Conservation (phyloP, 2,113 vertebrate species). For the Asarcornis scutulata region DNA sequence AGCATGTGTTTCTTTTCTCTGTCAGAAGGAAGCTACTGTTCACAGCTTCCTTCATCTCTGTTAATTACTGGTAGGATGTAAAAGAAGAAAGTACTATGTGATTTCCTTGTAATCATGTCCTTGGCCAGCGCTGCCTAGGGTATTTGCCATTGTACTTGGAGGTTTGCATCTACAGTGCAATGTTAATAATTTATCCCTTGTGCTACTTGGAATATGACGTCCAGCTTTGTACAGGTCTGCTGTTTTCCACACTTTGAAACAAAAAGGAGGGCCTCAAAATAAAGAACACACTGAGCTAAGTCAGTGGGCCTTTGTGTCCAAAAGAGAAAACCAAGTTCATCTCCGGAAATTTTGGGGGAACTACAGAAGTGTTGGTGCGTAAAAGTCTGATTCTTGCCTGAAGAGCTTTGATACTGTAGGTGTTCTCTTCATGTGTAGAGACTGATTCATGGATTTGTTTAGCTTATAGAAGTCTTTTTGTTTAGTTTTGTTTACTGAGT, state of each 20-base stretch:
- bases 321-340: background rate
- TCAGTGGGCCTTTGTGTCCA: background rate
- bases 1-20: background rate
- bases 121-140: background rate
- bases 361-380: background rate
- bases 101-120: background rate
- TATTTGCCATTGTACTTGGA: background rate
- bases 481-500: background rate
- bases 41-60: background rate
- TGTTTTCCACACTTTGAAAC: background rate
- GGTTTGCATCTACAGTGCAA: background rate
- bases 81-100: background rate
- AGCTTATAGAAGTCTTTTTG: background rate
- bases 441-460: background rate
- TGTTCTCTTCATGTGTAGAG: background rate
- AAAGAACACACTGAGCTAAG: background rate
- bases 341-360: background rate
- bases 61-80: slow-evolving; percentile 9
- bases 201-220: background rate
- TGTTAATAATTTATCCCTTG: background rate
- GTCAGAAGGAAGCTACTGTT: background rate
- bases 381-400: background rate
- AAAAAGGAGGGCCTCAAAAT: background rate
- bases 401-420: background rate
- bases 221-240: background rate